Conservation (phyloP, 2,113 vertebrate species). For the Triplophysa tibetana region DNA sequence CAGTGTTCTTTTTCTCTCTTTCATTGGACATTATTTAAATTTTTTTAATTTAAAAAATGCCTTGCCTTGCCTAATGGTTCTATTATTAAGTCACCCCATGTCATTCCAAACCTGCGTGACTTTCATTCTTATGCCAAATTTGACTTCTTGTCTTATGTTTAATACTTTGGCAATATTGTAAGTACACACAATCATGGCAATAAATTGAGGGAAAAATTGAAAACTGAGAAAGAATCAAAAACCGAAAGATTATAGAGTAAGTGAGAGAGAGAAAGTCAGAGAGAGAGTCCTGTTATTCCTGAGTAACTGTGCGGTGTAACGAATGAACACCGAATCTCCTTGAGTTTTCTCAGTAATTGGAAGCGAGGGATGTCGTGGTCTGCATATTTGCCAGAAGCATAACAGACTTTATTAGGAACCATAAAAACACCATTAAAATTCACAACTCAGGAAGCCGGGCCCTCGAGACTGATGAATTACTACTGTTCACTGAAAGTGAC, state of each 20-base stretch:
- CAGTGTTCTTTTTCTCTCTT: too few species aligned
- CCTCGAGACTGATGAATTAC: conserved; percentile 79
- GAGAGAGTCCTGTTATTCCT: conserved; percentile 43
- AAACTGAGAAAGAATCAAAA: not conserved
- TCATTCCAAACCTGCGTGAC: too few species aligned
- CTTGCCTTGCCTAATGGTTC: too few species aligned
- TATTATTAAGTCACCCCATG: too few species aligned
- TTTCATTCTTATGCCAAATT: too few species aligned
- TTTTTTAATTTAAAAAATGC: too few species aligned
- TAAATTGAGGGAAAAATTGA: too few species aligned
- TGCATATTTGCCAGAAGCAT: conserved; percentile 76
- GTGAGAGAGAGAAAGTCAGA: not conserved
- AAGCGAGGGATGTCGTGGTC: conserved; percentile 73
- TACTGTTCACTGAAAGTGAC: conserved; percentile 74
- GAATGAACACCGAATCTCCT: conserved; percentile 61
- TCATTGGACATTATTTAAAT: too few species aligned
- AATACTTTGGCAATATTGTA: too few species aligned
- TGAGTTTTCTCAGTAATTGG: conserved; percentile 69
- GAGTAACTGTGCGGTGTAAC: conserved; percentile 37
- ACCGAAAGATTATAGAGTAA: not conserved
- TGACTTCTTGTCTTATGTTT: too few species aligned
- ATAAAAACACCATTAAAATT: conserved; percentile 82
- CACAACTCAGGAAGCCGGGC: conserved; percentile 72
- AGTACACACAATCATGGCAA: too few species aligned
- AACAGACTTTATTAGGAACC: conserved; percentile 79